These are phyloP conservation scores for Watsonalla binaria DNA, from an alignment of 2,888 invertebrate genomes.

Conservation along the genomic window DNA sequence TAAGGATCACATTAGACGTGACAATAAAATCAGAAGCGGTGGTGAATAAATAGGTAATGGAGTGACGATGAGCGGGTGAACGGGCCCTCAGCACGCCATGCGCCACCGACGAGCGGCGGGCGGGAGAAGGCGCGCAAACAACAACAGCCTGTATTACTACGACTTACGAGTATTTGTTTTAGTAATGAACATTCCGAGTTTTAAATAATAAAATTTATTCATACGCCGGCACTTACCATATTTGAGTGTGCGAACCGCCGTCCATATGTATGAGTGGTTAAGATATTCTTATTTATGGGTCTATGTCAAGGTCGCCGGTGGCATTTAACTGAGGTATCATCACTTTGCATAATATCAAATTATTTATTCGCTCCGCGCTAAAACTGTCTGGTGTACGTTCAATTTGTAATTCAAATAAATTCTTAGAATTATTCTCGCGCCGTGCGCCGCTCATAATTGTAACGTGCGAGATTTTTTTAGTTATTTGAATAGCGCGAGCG, in stretches of 20 bases:
- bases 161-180: conserved; percentile 76
- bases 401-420: conserved; percentile 77
- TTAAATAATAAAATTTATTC: conserved; percentile 79
- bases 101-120: too few relatives aligned
- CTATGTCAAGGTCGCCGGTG: conserved; percentile 71
- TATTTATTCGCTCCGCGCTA: conserved; percentile 74
- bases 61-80: conserved; percentile 6
- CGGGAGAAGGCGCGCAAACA: conserved; percentile 13
- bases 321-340: conserved; percentile 62
- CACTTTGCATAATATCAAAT: conserved; percentile 77
- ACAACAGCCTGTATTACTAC: conserved; percentile 74
- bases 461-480: conserved; percentile 58
- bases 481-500: conserved; percentile 34
- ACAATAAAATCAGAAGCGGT: conserved; percentile 9
- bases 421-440: conserved; percentile 54
- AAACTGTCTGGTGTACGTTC: conserved; percentile 67
- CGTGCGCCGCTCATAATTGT: conserved; percentile 58
- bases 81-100: background rate
- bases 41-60: conserved; percentile 7
- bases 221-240: conserved; percentile 77
- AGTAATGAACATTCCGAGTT: conserved; percentile 78
- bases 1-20: conserved; percentile 38
- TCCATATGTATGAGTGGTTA: conserved; percentile 77
- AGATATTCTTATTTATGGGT: conserved; percentile 78
- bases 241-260: conserved; percentile 71